Evolutionary conservation across 2,888 invertebrate genomes (phyloP).

Genomic region (Dynastes maya): DNA sequence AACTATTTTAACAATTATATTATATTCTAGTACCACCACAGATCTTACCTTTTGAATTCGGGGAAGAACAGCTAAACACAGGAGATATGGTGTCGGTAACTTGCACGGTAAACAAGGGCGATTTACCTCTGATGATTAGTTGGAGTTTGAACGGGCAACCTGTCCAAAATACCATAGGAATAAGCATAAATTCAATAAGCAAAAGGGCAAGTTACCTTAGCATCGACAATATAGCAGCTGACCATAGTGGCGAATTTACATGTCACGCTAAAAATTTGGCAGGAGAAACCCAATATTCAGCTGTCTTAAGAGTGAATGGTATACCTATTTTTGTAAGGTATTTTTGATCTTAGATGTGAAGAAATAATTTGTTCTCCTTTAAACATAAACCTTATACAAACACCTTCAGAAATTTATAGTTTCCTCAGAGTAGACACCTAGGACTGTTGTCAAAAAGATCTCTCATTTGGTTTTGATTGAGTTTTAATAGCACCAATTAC

Average conservation of each 20-base stretch:
- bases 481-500: background rate
- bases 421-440: constrained; percentile 18
- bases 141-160: constrained; percentile 77
- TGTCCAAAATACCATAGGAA: constrained; percentile 72
- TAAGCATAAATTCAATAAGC: constrained; percentile 74
- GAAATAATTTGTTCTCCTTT: no score
- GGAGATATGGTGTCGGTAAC: constrained; percentile 64
- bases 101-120: constrained; percentile 85
- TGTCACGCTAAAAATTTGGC: constrained; percentile 77
- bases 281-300: constrained; percentile 73
- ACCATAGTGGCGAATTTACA: constrained; percentile 77
- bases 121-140: constrained; percentile 82
- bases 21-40: constrained; percentile 80
- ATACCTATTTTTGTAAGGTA: constrained; percentile 22
- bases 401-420: background rate
- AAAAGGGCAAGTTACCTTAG: constrained; percentile 78
- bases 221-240: constrained; percentile 76
- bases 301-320: constrained; percentile 65
- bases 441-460: constrained; percentile 2
- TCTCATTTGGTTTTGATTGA: background rate
- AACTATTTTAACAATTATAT: background rate
- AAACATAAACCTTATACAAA: background rate
- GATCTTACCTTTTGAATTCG: constrained; percentile 85
- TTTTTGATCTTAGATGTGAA: no score
- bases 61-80: constrained; percentile 76